Base-by-base conservation (phyloP, 2,797 vertebrate species). In the Rallus crepitans region DNA sequence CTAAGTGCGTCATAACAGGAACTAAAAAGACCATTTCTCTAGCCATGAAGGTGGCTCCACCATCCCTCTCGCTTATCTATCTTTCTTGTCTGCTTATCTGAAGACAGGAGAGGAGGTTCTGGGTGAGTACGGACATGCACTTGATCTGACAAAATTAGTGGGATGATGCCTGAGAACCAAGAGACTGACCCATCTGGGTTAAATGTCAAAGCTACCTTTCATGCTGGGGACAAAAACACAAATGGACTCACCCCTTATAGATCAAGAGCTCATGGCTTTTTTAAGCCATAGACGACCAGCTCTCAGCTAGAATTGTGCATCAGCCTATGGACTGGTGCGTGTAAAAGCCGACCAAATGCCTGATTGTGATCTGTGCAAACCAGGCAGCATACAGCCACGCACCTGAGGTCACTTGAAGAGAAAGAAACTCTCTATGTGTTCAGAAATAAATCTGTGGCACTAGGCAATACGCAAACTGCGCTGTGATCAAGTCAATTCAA, bases 341-440 rank as follows among this genome's bases (percentile, higher is more conserved):
- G 27, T 64, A 28, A 28, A 92, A 82, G 27, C 53, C 0, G 2
- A 61, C 50, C 57, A 50, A 63, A 27, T 45, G 50, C 50, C 53
- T 0, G 0, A 10, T 76, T 75, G 55, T 72, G 83, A 77, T 82
- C 48, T 73, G 23, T 90, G 57, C 82, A 86, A 83, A 69, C 13
- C 7, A 59, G 45, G 27, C 40, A 69, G 57, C 0, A 0, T 37
- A 82, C 25, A 17, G 65, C 21, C n/a, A 15, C 10, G 21, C 0
- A 11, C 45, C 57, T 24, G 68, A 85, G 53, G 77, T 93, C 75
- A 82, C 12, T 50, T 65, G 76, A 68, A 85, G 33, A 84, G 71
- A 25, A 79, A 82, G 84, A 37, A 21, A 4, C 6, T 8, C 37
- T 55, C 21, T 64, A 1, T 79, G 45, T 2, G 3, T 25, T 77